Evolutionary conservation across 37 sponge, comb jelly and placozoan species (phyloP), one percentile per base, ranked within the genome.

Genomic region (Ephydatia muelleri): DNA sequence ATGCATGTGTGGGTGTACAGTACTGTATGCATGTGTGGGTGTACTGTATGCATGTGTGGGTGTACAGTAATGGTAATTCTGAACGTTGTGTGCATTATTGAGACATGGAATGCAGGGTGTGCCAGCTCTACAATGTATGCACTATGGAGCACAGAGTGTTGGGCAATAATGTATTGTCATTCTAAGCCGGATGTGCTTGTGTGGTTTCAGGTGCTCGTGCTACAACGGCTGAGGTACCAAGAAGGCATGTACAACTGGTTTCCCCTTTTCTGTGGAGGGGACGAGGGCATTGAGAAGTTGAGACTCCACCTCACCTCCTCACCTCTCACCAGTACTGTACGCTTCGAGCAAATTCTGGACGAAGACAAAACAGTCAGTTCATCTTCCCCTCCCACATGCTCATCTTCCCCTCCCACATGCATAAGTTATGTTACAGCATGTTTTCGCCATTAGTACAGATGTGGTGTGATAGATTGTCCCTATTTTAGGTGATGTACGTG

Each of bases 291-390:
- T 19, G 67, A 71, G 0, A 26, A 39, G 13, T 67, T 72, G 2
- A 5, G n/a, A 0, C 29, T 28, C 2, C 38, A 38, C 48, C 30
- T 74, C 80, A 32, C 38, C 1, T 0, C 65, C 35, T 70, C 28
- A 2, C 27, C 21, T 32, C 36, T 65, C 31, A 80, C 34, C 74
- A 77, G 2, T 0, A 8, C 40, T 19, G 33, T 36, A 57, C 65
- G 33, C 37, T 29, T 71, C 28, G 11, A 49, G 16, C 0, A 32
- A 9, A 29, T 86, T 31, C 27, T 73, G 39, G 86, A 86, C 72
- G 86, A 86, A 38, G 80, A 80, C 8, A 73, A 80, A 27, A 74
- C 86, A 23, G 86, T 86, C 72, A 79, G 38, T 71, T 49, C 28
- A 39, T 11, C 0, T n/a, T 25, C 6, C 36, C 4, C 36, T 13